Conservation (phyloP, 2,113 vertebrate species). For the Coturnix japonica region DNA sequence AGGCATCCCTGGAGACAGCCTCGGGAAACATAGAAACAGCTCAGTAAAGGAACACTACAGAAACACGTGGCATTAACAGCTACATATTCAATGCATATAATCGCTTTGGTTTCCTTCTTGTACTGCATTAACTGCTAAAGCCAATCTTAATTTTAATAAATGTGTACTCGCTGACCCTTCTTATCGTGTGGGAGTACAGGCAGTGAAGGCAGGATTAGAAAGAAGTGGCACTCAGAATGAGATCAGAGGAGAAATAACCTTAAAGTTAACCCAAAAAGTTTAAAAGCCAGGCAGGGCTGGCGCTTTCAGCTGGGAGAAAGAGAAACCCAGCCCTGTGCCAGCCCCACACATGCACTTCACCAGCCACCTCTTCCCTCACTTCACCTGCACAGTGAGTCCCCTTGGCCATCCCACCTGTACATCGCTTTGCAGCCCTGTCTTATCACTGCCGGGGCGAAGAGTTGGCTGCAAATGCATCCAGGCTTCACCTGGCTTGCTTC, state of each 20-base stretch:
- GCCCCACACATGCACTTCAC: background rate
- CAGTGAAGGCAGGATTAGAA: background rate
- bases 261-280: background rate
- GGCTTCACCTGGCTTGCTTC: accelerated
- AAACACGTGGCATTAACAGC: background rate
- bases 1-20: background rate
- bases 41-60: background rate
- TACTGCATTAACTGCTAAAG: background rate
- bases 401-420: too few relatives aligned
- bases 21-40: background rate
- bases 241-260: background rate
- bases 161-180: background rate
- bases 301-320: constrained; percentile 26
- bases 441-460: constrained; percentile 53
- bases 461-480: background rate
- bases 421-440: background rate
- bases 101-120: background rate
- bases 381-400: background rate
- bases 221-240: background rate
- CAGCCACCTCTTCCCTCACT: background rate
- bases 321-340: background rate
- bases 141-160: background rate
- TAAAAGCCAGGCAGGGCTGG: background rate
- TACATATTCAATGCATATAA: background rate
- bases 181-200: background rate